Percentiles rank a stretch among this genome's conserved stretches.
Evolutionary conservation across 2,113 vertebrate species (phyloP).

Genomic region (Pelobates fuscus): DNA sequence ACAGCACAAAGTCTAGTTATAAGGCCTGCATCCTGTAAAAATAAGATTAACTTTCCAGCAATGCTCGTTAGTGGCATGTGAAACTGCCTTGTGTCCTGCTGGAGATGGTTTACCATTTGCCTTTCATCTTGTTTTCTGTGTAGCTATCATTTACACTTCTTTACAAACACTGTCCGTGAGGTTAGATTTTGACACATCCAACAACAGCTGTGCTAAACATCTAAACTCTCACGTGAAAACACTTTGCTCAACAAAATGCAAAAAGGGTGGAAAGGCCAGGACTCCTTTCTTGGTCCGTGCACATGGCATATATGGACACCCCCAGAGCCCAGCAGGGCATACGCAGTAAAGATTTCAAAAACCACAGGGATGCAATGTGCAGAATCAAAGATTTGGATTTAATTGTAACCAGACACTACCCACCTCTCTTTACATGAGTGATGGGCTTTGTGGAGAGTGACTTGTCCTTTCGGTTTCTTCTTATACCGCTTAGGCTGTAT

Average conservation of each 20-base stretch:
- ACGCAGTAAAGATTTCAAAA: conserved; percentile 77
- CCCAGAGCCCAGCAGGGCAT: conserved; percentile 76
- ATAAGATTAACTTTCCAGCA: too few relatives aligned
- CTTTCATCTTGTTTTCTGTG: conserved; percentile 6
- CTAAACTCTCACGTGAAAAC: conserved; percentile 53
- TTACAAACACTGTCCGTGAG: conserved; percentile 27
- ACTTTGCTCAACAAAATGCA: conserved; percentile 39
- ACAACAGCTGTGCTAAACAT: conserved; percentile 58
- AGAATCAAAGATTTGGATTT: conserved; percentile 71
- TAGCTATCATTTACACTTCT: conserved; percentile 45
- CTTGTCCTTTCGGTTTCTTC: conserved; percentile 70
- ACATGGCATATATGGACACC: conserved; percentile 68
- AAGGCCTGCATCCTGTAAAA: too few relatives aligned
- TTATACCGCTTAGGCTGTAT: conserved; percentile 66
- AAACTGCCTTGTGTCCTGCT: background rate
- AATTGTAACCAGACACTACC: conserved; percentile 84
- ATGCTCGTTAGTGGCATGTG: too few relatives aligned
- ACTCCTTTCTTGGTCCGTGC: conserved; percentile 58
- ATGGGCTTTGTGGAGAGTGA: conserved; percentile 75
- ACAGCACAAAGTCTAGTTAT: background rate
- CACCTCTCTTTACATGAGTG: conserved; percentile 70
- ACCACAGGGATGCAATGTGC: conserved; percentile 68
- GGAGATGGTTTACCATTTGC: background rate
- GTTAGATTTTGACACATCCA: conserved; percentile 38
- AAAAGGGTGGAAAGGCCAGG: conserved; percentile 52